These are phyloP conservation scores for Rutpela maculata DNA, from an alignment of 2,888 invertebrate species.

Conservation along the genomic window DNA sequence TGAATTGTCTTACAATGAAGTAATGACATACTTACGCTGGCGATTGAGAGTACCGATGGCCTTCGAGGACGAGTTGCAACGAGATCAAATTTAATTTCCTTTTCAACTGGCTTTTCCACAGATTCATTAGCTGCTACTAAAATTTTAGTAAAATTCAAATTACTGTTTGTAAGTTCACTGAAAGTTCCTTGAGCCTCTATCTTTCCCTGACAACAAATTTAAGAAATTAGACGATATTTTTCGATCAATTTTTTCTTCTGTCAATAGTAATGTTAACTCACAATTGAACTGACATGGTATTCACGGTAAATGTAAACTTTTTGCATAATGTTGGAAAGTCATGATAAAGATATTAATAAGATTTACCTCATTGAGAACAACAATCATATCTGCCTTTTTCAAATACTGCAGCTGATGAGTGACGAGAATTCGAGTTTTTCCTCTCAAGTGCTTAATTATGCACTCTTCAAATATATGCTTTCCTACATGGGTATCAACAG, in stretches of 20 bases:
- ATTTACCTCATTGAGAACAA: conserved; percentile 76
- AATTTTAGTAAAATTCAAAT: conserved; percentile 57
- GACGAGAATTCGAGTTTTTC: conserved; percentile 80
- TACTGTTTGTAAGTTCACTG: conserved; percentile 52
- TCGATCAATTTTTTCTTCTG: too few species aligned
- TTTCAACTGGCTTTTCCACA: conserved; percentile 40
- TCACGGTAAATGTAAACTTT: too few species aligned
- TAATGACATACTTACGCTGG: conserved; percentile 22
- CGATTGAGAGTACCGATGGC: conserved; percentile 23
- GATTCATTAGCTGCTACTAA: conserved; percentile 51
- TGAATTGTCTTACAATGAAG: neutral
- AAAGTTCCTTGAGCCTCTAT: conserved; percentile 60
- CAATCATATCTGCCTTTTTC: conserved; percentile 75
- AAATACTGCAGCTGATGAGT: conserved; percentile 84
- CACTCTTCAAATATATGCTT: conserved; percentile 85
- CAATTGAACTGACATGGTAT: too few species aligned
- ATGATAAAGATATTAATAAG: neutral
- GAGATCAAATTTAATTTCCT: conserved; percentile 15
- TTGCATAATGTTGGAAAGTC: too few species aligned
- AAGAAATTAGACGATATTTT: too few species aligned
- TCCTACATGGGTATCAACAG: conserved; percentile 87
- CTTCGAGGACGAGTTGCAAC: conserved; percentile 11
- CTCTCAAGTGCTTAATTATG: conserved; percentile 76
- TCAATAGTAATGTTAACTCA: too few species aligned
- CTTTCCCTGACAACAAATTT: conserved; percentile 49